Evolutionary conservation across 2,888 invertebrate species (phyloP).

Genomic region (Thecophora atra): DNA sequence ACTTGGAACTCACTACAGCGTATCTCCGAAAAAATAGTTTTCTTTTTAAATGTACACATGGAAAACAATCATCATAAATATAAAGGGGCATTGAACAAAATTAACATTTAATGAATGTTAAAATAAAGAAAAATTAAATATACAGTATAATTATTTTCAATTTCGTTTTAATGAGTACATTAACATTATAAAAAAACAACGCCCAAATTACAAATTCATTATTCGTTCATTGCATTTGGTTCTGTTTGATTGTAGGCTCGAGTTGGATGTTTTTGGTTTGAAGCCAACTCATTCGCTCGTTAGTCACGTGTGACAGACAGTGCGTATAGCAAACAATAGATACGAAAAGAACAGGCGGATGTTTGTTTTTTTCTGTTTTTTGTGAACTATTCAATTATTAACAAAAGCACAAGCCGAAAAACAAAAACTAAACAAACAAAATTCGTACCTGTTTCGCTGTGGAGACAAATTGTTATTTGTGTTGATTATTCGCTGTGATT

Average conservation of each 20-base stretch:
- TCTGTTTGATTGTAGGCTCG: background rate
- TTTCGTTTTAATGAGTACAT: constrained; percentile 31
- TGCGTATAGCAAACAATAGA: too few species aligned
- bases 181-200: constrained; percentile 20
- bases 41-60: constrained; percentile 15
- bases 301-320: too few species aligned
- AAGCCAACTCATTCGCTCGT: too few species aligned
- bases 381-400: too few species aligned
- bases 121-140: constrained; percentile 21
- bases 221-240: constrained; percentile 16
- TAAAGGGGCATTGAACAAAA: background rate
- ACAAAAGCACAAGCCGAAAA: too few species aligned
- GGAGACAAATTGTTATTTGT: too few species aligned
- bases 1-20: constrained; percentile 27
- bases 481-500: too few species aligned
- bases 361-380: too few species aligned
- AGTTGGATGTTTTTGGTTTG: background rate
- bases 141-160: background rate
- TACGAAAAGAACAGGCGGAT: too few species aligned
- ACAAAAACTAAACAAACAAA: too few species aligned
- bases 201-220: constrained; percentile 17
- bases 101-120: constrained; percentile 26
- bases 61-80: constrained; percentile 1
- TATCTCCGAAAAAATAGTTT: constrained; percentile 32
- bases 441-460: too few species aligned